phyloP scores from a whole-genome alignment of 2,797 vertebrate genomes.

The Darevskia mixta region DNA sequence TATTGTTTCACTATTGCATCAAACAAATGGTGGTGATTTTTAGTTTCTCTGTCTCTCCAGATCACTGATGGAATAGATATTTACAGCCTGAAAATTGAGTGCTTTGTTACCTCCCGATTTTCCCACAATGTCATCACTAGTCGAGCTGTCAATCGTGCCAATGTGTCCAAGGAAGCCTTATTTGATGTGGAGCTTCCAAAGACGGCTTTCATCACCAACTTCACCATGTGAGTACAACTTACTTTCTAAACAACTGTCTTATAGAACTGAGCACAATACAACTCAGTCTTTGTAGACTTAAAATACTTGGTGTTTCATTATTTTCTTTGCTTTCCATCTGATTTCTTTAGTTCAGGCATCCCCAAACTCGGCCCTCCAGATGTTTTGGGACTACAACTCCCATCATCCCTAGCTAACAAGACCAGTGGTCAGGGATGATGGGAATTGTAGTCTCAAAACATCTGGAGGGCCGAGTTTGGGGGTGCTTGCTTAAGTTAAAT shows the following conservation, averaged over 20 bases:
- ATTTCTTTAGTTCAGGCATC: not conserved
- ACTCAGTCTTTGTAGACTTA: not conserved
- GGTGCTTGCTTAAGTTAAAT: no score
- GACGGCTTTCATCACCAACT: conserved; percentile 93
- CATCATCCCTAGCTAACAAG: no score
- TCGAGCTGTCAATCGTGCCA: conserved; percentile 84
- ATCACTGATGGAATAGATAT: conserved; percentile 78
- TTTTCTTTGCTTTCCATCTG: not conserved
- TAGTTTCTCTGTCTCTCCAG: conserved; percentile 68
- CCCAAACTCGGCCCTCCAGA: no score
- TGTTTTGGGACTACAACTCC: no score
- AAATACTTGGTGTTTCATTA: not conserved
- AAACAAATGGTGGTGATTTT: conserved; percentile 27
- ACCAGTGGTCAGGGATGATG: no score
- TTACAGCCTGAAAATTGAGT: conserved; percentile 85
- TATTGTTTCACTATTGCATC: not conserved
- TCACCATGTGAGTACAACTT: conserved; percentile 87
- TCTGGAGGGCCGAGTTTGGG: no score
- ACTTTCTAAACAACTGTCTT: conserved; percentile 8
- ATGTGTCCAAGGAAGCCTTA: conserved; percentile 83
- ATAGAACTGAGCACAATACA: not conserved
- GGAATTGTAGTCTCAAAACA: no score
- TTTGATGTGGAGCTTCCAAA: conserved; percentile 93
- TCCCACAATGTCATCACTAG: conserved; percentile 92
- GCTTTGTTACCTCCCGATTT: conserved; percentile 88